These are phyloP conservation scores for Calliphora vomitoria DNA, from an alignment of 2,888 invertebrate genomes.

Conservation along the genomic window DNA sequence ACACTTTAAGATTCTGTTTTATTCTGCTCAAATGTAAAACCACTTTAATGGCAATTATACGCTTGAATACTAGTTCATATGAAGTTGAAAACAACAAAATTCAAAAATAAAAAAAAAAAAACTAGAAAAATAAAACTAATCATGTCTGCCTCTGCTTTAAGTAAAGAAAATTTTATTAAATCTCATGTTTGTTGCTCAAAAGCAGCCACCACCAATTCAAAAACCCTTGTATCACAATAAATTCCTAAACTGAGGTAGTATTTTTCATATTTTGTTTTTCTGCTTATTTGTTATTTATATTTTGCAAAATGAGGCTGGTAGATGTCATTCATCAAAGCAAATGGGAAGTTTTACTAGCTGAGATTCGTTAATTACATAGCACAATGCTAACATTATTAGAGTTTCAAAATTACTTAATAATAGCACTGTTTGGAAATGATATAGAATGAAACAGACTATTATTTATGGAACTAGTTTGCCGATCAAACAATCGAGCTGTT, in stretches of 20 bases:
- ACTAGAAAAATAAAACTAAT: constrained; percentile 1
- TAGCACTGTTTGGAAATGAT: too few relatives aligned
- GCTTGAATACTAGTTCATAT: constrained; percentile 66
- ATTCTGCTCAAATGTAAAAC: constrained; percentile 29
- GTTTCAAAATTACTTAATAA: too few relatives aligned
- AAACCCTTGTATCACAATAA: constrained; percentile 35
- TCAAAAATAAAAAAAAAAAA: constrained; percentile 13
- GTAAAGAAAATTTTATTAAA: constrained; percentile 54
- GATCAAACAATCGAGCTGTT: too few relatives aligned
- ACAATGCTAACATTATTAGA: too few relatives aligned
- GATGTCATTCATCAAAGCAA: background rate
- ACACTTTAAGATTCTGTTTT: constrained; percentile 54
- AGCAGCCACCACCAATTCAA: constrained; percentile 50
- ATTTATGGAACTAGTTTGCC: too few relatives aligned
- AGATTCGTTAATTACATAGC: too few relatives aligned
- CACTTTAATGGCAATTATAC: constrained; percentile 75
- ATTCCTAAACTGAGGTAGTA: background rate
- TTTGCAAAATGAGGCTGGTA: constrained; percentile 16
- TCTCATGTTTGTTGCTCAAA: constrained; percentile 47
- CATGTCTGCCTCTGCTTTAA: constrained; percentile 16
- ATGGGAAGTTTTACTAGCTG: background rate
- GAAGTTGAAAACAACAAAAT: constrained; percentile 3
- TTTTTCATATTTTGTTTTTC: background rate
- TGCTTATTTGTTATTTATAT: background rate
- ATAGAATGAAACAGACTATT: too few relatives aligned